These are phyloP conservation scores for Philopedon plagiatum DNA, from an alignment of 2,888 invertebrate species.

Conservation along the genomic window DNA sequence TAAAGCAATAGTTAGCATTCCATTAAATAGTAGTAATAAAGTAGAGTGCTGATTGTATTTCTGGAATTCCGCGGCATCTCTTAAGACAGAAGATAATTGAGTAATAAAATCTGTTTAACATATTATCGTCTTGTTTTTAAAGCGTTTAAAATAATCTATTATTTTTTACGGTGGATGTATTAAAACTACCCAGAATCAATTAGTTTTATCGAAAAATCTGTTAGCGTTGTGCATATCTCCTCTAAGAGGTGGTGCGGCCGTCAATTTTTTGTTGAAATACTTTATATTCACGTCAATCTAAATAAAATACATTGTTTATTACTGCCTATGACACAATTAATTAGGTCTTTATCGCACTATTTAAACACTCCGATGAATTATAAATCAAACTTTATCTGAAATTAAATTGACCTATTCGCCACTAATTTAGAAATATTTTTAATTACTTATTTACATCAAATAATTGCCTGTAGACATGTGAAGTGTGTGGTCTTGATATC, in stretches of 20 bases:
- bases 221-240: conserved; percentile 23
- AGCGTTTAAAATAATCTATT: neutral
- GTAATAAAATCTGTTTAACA: neutral
- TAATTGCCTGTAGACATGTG: conserved; percentile 59
- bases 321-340: conserved; percentile 58
- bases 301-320: conserved; percentile 57
- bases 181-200: conserved; percentile 41
- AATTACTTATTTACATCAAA: conserved; percentile 61
- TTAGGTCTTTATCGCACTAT: conserved; percentile 54
- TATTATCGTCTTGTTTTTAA: neutral
- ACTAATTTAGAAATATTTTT: conserved; percentile 60
- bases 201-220: conserved; percentile 36
- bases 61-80: conserved; percentile 2
- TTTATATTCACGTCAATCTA: conserved; percentile 37
- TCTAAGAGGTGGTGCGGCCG: conserved; percentile 31
- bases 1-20: no score
- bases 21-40: neutral
- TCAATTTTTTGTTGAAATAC: conserved; percentile 17
- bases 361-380: conserved; percentile 54
- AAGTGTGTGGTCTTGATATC: conserved; percentile 56
- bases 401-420: conserved; percentile 61
- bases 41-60: neutral
- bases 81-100: neutral
- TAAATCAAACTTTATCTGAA: conserved; percentile 58
- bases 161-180: neutral